Conservation (phyloP, 2,113 vertebrate species). For the Pao palembangensis region DNA sequence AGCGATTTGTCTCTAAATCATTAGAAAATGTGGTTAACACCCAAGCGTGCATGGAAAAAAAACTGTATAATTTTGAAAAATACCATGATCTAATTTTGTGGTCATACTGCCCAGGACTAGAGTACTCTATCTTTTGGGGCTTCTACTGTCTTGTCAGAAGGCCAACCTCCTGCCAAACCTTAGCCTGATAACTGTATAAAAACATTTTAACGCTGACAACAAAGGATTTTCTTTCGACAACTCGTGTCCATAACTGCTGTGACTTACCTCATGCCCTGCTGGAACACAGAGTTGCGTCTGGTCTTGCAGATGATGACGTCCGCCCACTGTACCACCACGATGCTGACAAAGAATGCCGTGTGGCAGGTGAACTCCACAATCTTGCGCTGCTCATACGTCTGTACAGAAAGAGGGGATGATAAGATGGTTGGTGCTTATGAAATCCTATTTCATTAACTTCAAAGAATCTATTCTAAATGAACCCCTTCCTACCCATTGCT, state of each 20-base stretch:
- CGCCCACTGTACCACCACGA: conserved; percentile 90
- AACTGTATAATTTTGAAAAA: background rate
- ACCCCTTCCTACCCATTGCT: conserved; percentile 80
- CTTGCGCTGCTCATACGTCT: conserved; percentile 90
- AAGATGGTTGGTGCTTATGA: conserved; percentile 3
- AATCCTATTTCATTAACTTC: background rate
- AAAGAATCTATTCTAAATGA: background rate
- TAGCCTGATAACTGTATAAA: no score
- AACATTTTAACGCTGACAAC: background rate
- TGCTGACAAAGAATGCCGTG: conserved; percentile 89
- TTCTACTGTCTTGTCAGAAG: no score
- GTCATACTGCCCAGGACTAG: background rate
- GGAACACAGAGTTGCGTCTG: conserved; percentile 89
- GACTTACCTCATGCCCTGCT: conserved; percentile 90
- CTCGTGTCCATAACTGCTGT: background rate
- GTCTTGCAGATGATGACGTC: conserved; percentile 91
- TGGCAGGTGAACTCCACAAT: conserved; percentile 91
- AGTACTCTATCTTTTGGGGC: background rate
- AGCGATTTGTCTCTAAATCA: background rate
- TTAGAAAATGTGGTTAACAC: background rate
- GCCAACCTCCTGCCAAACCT: no score
- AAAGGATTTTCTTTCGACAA: background rate
- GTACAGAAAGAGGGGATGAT: conserved; percentile 1
- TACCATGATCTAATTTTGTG: background rate
- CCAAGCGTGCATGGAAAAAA: background rate